A percentile compares a stretch with the other conserved stretches of the same genome.
Evolutionary conservation across 2,888 invertebrate genomes (phyloP).

Genomic region (Hirtodrosophila alboralis): DNA sequence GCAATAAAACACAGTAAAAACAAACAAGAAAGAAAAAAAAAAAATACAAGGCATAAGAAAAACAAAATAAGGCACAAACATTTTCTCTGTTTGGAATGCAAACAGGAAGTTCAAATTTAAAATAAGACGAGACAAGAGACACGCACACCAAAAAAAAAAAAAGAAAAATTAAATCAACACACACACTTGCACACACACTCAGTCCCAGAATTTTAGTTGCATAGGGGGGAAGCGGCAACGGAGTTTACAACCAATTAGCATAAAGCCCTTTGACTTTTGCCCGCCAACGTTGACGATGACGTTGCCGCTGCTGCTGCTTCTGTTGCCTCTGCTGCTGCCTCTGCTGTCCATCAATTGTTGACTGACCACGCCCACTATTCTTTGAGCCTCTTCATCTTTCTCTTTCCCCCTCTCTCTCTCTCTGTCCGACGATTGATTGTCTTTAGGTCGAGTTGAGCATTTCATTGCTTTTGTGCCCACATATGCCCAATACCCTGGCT

Average conservation of each 20-base stretch:
- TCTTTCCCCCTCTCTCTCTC: too few relatives aligned
- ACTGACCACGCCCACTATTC: too few relatives aligned
- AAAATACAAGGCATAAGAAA: slow-evolving; percentile 1
- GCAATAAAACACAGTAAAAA: slow-evolving; percentile 21
- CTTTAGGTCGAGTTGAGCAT: too few relatives aligned
- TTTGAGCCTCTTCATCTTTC: too few relatives aligned
- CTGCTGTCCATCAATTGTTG: neutral
- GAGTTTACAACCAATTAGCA: slow-evolving; percentile 61
- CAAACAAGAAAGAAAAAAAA: neutral
- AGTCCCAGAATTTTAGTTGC: neutral
- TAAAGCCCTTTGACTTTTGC: slow-evolving; percentile 63
- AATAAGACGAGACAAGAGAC: slow-evolving; percentile 47
- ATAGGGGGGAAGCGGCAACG: neutral
- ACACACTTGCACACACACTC: slow-evolving; percentile 16
- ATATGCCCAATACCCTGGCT: too few relatives aligned
- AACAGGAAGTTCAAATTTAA: slow-evolving; percentile 74
- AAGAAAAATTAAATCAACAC: slow-evolving; percentile 7
- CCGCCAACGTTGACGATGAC: slow-evolving; percentile 41
- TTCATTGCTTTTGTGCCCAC: too few relatives aligned
- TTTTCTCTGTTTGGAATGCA: slow-evolving; percentile 49
- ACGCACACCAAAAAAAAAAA: slow-evolving; percentile 29
- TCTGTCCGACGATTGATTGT: too few relatives aligned
- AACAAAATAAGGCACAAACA: slow-evolving; percentile 31
- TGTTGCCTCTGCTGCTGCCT: slow-evolving; percentile 10
- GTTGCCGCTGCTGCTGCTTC: slow-evolving; percentile 26